phyloP scores from a whole-genome alignment of 2,797 vertebrate genomes.

The Semotilus atromaculatus region DNA sequence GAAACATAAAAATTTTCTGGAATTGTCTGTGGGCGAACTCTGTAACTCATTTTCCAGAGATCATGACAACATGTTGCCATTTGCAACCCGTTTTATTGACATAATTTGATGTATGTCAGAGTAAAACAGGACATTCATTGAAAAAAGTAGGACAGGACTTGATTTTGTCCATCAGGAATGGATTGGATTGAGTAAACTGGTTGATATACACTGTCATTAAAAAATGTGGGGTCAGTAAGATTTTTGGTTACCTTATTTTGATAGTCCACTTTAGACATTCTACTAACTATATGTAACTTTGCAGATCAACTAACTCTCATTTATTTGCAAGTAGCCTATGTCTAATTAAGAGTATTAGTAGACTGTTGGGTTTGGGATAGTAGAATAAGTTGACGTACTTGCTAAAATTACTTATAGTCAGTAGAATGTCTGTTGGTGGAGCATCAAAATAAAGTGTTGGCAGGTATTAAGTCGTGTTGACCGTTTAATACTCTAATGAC shows the following conservation, averaged over 20 bases:
- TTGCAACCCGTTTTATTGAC: neutral
- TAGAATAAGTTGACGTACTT: neutral
- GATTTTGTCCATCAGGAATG: neutral
- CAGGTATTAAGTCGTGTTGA: neutral
- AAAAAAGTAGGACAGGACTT: neutral
- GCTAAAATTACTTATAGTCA: neutral
- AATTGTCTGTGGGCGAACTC: slow-evolving; percentile 2
- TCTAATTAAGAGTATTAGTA: neutral
- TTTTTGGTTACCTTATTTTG: neutral
- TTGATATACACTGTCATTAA: neutral
- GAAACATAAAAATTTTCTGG: slow-evolving; percentile 1
- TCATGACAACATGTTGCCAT: slow-evolving; percentile 21
- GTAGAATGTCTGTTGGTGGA: neutral
- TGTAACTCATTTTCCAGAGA: neutral
- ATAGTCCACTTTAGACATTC: neutral
- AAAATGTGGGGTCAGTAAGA: neutral
- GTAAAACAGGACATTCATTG: neutral
- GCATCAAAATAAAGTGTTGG: neutral
- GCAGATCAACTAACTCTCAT: neutral
- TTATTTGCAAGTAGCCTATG: neutral
- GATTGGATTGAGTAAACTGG: neutral
- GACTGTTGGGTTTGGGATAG: neutral
- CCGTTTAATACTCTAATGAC: neutral
- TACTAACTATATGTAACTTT: neutral
- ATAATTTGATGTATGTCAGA: neutral